These are phyloP conservation scores for Ophioderma brevispina DNA, from an alignment of 35 echinoderm and acorn worm species.

Conservation along the genomic window DNA sequence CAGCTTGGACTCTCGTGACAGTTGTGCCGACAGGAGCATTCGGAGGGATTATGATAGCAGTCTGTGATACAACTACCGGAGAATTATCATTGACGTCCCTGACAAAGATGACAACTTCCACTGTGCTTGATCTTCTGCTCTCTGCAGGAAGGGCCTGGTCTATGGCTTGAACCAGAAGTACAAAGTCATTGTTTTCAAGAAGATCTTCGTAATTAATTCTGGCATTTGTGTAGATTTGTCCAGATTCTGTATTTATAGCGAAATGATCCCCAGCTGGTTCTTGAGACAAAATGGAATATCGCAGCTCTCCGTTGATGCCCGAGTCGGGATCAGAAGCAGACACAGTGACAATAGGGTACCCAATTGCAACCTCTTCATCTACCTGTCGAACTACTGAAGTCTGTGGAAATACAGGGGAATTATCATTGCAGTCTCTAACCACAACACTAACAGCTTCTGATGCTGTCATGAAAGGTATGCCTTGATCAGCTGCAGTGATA, in stretches of 20 bases:
- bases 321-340: slow-evolving; percentile 89
- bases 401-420: slow-evolving; percentile 77
- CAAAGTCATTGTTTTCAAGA: slow-evolving; percentile 53
- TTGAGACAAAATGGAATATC: slow-evolving; percentile 76
- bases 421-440: slow-evolving; percentile 95
- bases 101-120: slow-evolving; percentile 78
- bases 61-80: slow-evolving; percentile 84
- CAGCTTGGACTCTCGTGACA: slow-evolving; percentile 68
- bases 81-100: slow-evolving; percentile 87
- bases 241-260: slow-evolving; percentile 52
- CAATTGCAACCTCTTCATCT: slow-evolving; percentile 54
- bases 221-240: slow-evolving; percentile 54
- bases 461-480: slow-evolving; percentile 43
- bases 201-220: slow-evolving; percentile 77
- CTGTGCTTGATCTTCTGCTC: slow-evolving; percentile 71
- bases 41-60: slow-evolving; percentile 56
- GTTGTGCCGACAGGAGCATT: slow-evolving; percentile 22
- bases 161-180: slow-evolving; percentile 73
- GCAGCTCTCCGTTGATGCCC: slow-evolving; percentile 80
- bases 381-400: slow-evolving; percentile 62
- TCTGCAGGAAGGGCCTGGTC: slow-evolving; percentile 81
- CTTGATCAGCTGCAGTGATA: slow-evolving; percentile 82
- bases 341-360: slow-evolving; percentile 59
- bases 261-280: slow-evolving; percentile 73
- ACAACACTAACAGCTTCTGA: slow-evolving; percentile 38